Evolutionary conservation across 2,888 invertebrate genomes (phyloP), one percentile per base, ranked within the genome.

Genomic region (Dynastes grantii): DNA sequence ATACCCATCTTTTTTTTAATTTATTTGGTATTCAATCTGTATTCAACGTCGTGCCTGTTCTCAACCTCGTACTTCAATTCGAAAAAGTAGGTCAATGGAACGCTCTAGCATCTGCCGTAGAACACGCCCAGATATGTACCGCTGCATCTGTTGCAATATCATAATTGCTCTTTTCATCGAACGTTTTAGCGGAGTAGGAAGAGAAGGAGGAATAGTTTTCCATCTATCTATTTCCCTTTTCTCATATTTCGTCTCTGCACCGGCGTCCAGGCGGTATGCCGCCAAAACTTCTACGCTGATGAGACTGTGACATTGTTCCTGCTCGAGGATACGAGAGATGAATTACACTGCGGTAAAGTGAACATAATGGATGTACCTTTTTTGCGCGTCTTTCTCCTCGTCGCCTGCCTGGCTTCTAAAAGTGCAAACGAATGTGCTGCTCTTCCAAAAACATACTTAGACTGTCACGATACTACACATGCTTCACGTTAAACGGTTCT

Each of bases 91-190:
- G 68, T 51, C 68, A 51, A 68, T 51, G 68, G 27, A 51, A 68
- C 49, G 61, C 11, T 8, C 16, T 6, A 68, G 49, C 68, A 68
- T 68, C 68, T 27, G 68, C 49, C 9, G 13, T 22, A 27, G 13
- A 8, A 16, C 45, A 0, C 4, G 68, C 16, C 22, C 3, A 45
- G 45, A 45, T 8, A 2, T 45, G 8, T 45, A 45, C 49, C 49
- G 68, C 45, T 68, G 68, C 68, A 68, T 49, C 68, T 68, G 68
- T 68, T 68, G 68, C 68, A 51, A 40, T 45, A 67, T 68, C 68
- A 68, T 68, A 68, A 68, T 68, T 68, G 68, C 68, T 22, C 68
- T 68, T 68, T 68, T 68, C 68, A 68, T 45, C 68, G 68, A 22
- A 49, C 45, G 68, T 37, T 68, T 49, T 27, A 29, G 51, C 22